These are phyloP conservation scores for Clinocottus analis DNA, from an alignment of 2,113 vertebrate genomes.

Conservation along the genomic window DNA sequence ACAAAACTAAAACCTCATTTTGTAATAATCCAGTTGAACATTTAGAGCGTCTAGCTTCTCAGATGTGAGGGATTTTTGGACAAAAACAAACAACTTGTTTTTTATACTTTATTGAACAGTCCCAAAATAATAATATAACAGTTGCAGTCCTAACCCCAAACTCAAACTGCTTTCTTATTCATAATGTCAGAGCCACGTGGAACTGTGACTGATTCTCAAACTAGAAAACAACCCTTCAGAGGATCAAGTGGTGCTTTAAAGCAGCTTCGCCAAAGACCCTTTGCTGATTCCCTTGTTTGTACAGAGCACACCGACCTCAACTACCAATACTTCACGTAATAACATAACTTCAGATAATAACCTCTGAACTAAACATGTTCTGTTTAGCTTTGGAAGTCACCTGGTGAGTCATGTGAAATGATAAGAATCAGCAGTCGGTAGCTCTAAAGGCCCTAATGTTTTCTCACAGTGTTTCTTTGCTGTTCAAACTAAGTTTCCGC, in stretches of 20 bases:
- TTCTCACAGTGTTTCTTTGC: slow-evolving; percentile 45
- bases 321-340: slow-evolving; percentile 29
- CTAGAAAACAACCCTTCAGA: slow-evolving; percentile 37
- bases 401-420: background rate
- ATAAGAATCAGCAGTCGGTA: slow-evolving; percentile 60
- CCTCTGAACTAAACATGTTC: slow-evolving; percentile 1
- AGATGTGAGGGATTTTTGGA: background rate
- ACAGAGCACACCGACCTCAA: slow-evolving; percentile 4
- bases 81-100: background rate
- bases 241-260: slow-evolving; percentile 48
- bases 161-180: background rate
- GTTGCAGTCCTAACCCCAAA: background rate
- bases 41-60: background rate
- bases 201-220: background rate
- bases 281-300: slow-evolving; percentile 21
- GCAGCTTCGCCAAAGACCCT: slow-evolving; percentile 20
- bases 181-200: background rate
- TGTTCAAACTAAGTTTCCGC: slow-evolving; percentile 52
- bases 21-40: background rate
- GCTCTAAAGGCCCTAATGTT: slow-evolving; percentile 45
- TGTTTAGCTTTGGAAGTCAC: slow-evolving; percentile 18
- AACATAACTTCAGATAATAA: slow-evolving; percentile 26
- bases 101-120: background rate
- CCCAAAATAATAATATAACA: background rate
- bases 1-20: background rate